Base-by-base conservation (phyloP, 2,113 vertebrate genomes). In the Elachura formosa region DNA sequence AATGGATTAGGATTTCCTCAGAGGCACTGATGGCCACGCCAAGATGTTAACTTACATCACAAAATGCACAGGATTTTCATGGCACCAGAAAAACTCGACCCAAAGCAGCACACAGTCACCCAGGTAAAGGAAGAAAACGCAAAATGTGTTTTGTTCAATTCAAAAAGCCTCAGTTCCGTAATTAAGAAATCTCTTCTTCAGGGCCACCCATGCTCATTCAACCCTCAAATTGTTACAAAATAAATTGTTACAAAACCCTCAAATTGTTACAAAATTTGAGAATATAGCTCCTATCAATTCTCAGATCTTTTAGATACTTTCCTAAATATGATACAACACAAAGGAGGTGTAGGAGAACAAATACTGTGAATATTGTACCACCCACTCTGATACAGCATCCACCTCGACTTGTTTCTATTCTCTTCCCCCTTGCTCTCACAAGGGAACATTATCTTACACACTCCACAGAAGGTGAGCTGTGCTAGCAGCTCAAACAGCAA, bases 1-100 rank as follows among this genome's bases (percentile, higher is more conserved):
- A 90, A 92, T 51, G 75, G 83, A 69, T 73, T 33, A 85, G 12
- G 73, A 41, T 89, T 93, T 96, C 89, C 68, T 88, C 21, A 40
- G 75, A 62, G 63, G 40, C 61, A 66, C 63, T 18, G 29, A 54
- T 22, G 68, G 67, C 75, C 89, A 80, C 5, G n/a, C 29, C 41
- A 54, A 34, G 73, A 85, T 43, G 41, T 48, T 84, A 81, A 89
- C 69, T 28, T 31, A 7, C 49, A 76, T 79, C 63, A 80, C 71
- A 61, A 85, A 94, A 72, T 2, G 31, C 41, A 43, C 48, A 23
- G 38, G 18, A 36, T 74, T 61, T 64, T 64, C 78, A 45, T 14
- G 51, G 61, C 79, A 77, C 26, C 41, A 45, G 36, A 83, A 88
- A 68, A 87, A 43, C 54, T 63, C 84, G 48, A 40, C n/a, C 19